Evolutionary conservation across 1,140 invertebrate species (phyloP), one percentile per base, ranked within the genome.

Genomic region (Asbolus verrucosus): DNA sequence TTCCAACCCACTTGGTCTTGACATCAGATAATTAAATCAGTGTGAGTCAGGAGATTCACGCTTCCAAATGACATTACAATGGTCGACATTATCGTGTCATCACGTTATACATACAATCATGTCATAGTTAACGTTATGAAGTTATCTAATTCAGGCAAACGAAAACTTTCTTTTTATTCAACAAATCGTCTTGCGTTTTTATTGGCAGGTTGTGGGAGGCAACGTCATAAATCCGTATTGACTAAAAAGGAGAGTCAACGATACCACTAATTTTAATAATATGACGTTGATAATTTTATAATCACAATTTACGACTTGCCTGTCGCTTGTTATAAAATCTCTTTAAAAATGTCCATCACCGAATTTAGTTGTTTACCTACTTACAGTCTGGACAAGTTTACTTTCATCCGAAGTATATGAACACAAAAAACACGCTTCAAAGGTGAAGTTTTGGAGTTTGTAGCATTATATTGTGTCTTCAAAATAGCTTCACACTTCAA

Each of bases 1-100:
- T 50, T 30, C 39, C 65, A 67, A 38, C 65, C 46, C 65, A 67
- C 65, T 67, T 50, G 16, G 13, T 50, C 65, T 67, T 54, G 65
- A 67, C 65, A 67, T 67, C 65, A 67, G 65, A 67, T 67, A 67
- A 67, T 67, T 67, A 67, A 67, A 67, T 67, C 65, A 50, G 41
- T 67, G 39, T 67, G 65, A 67, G 65, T 67, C 65, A 67, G 41
- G 33, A 67, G 31, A 67, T 63, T 63, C 39, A 41, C 61, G 36
- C 36, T 63, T 63, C 39, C 39, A 63, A 63, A 63, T 54, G 36
- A 63, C 61, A 63, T 43, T 63, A 63, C 61, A 63, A 63, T 63
- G 33, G 61, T 43, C 36, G 13, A 21, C 31, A 14, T 63, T 41
- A 63, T 63, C 61, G 24, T 63, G 61, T 63, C 61, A 63, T 63